Base-by-base conservation (phyloP, 2,797 vertebrate genomes). In the Sus cebifrons region DNA sequence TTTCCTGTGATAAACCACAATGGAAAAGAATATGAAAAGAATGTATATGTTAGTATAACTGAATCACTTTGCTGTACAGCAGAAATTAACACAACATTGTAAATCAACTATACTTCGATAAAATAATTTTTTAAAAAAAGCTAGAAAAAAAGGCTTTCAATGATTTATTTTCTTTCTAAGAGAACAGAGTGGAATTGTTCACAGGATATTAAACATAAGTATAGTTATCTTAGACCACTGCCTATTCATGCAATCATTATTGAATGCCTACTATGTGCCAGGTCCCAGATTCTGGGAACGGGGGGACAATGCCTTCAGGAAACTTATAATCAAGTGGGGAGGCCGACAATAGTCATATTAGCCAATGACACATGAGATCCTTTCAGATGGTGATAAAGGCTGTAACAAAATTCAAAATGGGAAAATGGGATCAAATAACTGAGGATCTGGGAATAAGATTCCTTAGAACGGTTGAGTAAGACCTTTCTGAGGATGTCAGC, bases 91-190 rank as follows among this genome's bases (percentile, higher is more conserved):
- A 49, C 44, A 49, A 49, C 44, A 49, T 49, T 49, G 44, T 49
- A 49, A 49, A 49, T 49, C 44, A 6, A 49, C 44, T 49, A 49
- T 49, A 49, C 44, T 49, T 49, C 5, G 9, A 49, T 49, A 49
- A 49, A 49, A 49, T 49, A 49, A 49, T 49, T 49, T 49, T 49
- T 49, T 49, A 1, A 49, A 49, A 49, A 49, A 49, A 49, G 44
- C 44, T 49, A 49, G 44, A 49, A 49, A 49, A 49, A 49, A 49
- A 49, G 44, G 44, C 25, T 85, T 86, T 70, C 83, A 64, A 44
- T 71, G 17, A 36, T 44, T 89, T 86, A 11, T 73, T 91, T 95
- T 94, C 36, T 49, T 87, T 95, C 49, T 93, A 91, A 96, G 18
- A 16, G 60, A 84, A 87, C n/a, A 54, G 1, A 79, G 27, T 74